Base-by-base conservation (phyloP, 2,888 invertebrate genomes). In the Timandra comae region DNA sequence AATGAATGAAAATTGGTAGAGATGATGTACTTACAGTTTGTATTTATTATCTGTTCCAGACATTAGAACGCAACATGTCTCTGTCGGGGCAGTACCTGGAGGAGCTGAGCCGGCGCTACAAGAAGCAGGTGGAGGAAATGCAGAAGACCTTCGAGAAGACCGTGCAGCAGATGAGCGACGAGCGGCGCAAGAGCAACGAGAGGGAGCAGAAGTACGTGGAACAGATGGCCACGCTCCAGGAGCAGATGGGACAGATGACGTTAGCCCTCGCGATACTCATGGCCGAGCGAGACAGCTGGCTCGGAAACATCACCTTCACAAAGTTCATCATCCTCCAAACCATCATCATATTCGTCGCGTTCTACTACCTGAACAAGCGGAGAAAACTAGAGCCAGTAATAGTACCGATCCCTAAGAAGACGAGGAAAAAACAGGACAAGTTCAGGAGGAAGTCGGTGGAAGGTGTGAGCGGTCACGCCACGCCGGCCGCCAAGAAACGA, bases 71-170 rank as follows among this genome's bases (percentile, higher is more conserved):
- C 51, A 99, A 99, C 79, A 96, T 99, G 91, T 97, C 98, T 7
- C 87, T 99, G 23, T 98, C 97, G 48, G 94, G 95, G 39, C 97
- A 98, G 73, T 99, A 99, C 73, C 86, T 99, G 49, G 98, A 98
- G 72, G 98, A 99, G 70, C 84, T 99, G 49, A 98, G 98, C 75
- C 91, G 94, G 34, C 89, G 97, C 8, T 99, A 98, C 80, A 97
- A 97, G 68, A 96, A 95, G 55, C 98, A 98, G 82, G 97, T 97
- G 29, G 98, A 98, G 73, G 98, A 98, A 61, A 92, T 97, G 90
- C 96, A 97, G 70, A 89, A 90, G 50, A 90, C 93, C 2, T 88
- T 96, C 51, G 93, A 94, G 50, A 93, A 93, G 55, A 93, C 94
- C 0, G 88, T 95, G 19, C 84, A 88, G 12, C 89, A 91, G 29